Evolutionary conservation across 2,888 invertebrate genomes (phyloP).

Genomic region (Ophion obscuratus): DNA sequence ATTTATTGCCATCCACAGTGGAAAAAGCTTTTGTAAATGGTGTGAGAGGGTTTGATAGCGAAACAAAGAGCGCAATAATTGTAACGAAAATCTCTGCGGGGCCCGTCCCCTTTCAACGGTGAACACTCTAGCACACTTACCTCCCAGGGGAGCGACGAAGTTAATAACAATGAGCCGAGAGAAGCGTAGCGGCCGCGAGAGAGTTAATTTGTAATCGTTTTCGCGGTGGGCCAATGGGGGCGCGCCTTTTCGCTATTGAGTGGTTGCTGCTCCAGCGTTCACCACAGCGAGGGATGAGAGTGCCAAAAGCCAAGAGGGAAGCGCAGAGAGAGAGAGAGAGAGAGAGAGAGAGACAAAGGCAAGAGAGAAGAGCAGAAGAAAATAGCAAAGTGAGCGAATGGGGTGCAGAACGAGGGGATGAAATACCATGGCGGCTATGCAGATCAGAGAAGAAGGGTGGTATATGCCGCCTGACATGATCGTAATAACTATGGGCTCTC

Average conservation of each 20-base stretch:
- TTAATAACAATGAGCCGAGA: constrained; percentile 80
- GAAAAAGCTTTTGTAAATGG: constrained; percentile 64
- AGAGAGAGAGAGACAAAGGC: constrained; percentile 30
- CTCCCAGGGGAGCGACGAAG: constrained; percentile 69
- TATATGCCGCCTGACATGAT: constrained; percentile 75
- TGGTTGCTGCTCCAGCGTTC: constrained; percentile 68
- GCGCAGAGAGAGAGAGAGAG: constrained; percentile 28
- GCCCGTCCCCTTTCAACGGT: constrained; percentile 47
- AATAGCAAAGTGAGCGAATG: constrained; percentile 69
- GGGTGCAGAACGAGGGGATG: constrained; percentile 68
- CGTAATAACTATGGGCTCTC: constrained; percentile 73
- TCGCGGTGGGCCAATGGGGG: constrained; percentile 72
- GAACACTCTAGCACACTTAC: constrained; percentile 48
- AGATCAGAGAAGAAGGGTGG: constrained; percentile 77
- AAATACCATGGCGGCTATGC: constrained; percentile 78
- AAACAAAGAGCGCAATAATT: constrained; percentile 81
- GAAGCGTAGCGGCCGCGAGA: constrained; percentile 68
- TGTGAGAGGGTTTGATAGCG: constrained; percentile 71
- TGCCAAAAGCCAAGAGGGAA: constrained; percentile 55
- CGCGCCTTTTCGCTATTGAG: constrained; percentile 76
- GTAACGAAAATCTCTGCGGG: constrained; percentile 69
- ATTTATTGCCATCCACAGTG: constrained; percentile 51
- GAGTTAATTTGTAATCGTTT: constrained; percentile 83
- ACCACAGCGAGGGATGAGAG: constrained; percentile 48
- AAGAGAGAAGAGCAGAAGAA: constrained; percentile 60